Evolutionary conservation across 2,888 invertebrate genomes (phyloP), one percentile per base, ranked within the genome.

Genomic region (Agonopterix subpropinquella): DNA sequence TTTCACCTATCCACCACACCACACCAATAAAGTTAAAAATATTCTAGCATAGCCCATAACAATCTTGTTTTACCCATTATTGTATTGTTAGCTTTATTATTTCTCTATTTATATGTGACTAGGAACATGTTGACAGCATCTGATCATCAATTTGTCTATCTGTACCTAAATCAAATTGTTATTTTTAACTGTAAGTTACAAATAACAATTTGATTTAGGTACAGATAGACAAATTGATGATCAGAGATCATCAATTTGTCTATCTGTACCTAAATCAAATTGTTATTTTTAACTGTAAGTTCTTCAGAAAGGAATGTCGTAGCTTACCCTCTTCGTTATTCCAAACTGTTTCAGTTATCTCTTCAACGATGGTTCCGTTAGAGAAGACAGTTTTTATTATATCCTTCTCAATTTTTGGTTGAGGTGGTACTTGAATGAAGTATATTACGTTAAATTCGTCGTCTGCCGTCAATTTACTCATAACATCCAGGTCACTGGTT

Each of bases 301-400:
- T n/a, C n/a, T 39, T 1, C 3, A n/a, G 1, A 39, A 37, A 10
- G 1, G 2, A 10, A 28, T 28, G 4, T 28, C 5, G 39, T 39
- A 39, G 10, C 10, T 48, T 39, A 48, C 48, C 47, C 44, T 48
- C 41, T 28, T 48, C 54, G 36, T 44, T 41, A 11, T 54, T 46
- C 44, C 47, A 53, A 10, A 48, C 49, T 36, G 45, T 58, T 50
- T 74, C 72, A 5, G 53, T 67, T 1, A 54, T 50, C 46, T 75
- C 74, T 55, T 73, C 68, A 43, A 74, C 49, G 28, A 66, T 58
- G 8, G 80, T 80, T 1, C 81, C 82, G 44, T 83, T 80, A 1
- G 74, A 60, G 45, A 64, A 65, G 28, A 73, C 57, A 4, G 64
- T 74, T 0, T 64, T 73, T 44, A 56, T 67, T 4, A 58, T 69